These are phyloP conservation scores for Callospermophilus lateralis DNA, from an alignment of 2,113 vertebrate genomes.

Conservation along the genomic window DNA sequence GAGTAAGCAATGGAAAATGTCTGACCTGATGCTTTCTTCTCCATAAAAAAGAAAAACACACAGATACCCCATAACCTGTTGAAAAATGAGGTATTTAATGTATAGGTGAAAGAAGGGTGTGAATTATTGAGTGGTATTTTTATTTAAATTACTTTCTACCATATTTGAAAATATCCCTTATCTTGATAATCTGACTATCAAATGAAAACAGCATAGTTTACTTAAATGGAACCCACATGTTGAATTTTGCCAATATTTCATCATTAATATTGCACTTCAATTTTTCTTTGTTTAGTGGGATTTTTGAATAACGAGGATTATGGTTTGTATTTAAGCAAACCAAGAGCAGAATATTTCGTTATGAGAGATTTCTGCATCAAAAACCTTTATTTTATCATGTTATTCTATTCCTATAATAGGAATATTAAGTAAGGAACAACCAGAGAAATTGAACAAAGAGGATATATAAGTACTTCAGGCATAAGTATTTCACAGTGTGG, in stretches of 20 bases:
- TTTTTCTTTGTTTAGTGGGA: slow-evolving; percentile 58
- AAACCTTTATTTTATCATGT: slow-evolving; percentile 22
- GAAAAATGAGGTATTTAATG: background rate
- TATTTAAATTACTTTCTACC: slow-evolving; percentile 19
- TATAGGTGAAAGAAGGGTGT: background rate
- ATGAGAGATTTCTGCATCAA: background rate
- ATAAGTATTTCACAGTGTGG: background rate
- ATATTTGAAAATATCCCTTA: slow-evolving; percentile 2
- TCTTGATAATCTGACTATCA: background rate
- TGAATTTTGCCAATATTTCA: slow-evolving; percentile 60
- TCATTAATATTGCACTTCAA: slow-evolving; percentile 38
- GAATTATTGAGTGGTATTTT: slow-evolving; percentile 30
- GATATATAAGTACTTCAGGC: background rate
- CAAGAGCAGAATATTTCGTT: slow-evolving; percentile 50
- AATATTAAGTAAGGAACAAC: background rate
- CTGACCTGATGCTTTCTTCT: background rate
- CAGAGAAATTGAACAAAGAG: background rate
- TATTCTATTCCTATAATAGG: background rate
- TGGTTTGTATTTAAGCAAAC: slow-evolving; percentile 64
- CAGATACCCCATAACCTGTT: background rate
- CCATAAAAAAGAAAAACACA: background rate
- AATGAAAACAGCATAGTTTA: background rate
- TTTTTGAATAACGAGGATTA: slow-evolving; percentile 54
- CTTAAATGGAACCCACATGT: slow-evolving; percentile 52
- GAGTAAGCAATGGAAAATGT: background rate